phyloP scores from a whole-genome alignment of 2,797 vertebrate genomes.

The Anabas testudineus region DNA sequence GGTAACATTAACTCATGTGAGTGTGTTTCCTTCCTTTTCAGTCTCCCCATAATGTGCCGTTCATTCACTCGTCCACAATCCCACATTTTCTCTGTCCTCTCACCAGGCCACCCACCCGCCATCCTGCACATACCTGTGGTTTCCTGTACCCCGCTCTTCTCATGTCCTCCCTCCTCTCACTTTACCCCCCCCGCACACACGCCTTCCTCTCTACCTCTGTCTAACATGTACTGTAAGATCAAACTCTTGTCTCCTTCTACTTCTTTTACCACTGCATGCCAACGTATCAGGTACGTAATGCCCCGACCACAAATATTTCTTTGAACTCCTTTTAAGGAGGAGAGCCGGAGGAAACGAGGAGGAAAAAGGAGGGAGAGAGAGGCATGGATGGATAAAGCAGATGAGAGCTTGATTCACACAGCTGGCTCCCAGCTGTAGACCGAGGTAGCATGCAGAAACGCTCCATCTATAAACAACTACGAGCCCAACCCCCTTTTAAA shows the following conservation, averaged over 20 bases:
- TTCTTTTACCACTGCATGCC: conserved; percentile 26
- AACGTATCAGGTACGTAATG: conserved; percentile 69
- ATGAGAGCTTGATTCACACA: conserved; percentile 82
- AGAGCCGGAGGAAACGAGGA: conserved; percentile 56
- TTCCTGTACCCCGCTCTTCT: conserved; percentile 75
- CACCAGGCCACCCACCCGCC: conserved; percentile 76
- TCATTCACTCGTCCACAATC: conserved; percentile 57
- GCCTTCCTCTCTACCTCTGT: conserved; percentile 43
- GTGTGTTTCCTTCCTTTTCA: conserved; percentile 41
- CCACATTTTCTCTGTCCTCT: conserved; percentile 56
- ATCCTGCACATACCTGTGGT: conserved; percentile 86
- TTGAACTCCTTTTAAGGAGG: conserved; percentile 78
- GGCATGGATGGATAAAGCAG: conserved; percentile 76
- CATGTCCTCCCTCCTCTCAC: conserved; percentile 48
- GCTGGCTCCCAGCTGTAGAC: conserved; percentile 85
- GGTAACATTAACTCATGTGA: conserved; percentile 13
- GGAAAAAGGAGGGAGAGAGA: conserved; percentile 33
- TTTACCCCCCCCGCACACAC: conserved; percentile 40
- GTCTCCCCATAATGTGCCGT: conserved; percentile 29
- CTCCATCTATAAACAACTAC: conserved; percentile 75
- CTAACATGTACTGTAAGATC: conserved; percentile 33
- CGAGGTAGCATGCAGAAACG: conserved; percentile 50
- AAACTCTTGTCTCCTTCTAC: conserved; percentile 33
- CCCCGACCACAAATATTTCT: conserved; percentile 74
- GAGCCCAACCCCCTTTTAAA: conserved; percentile 65